Conservation (phyloP, 2,113 vertebrate genomes). For the Piprites chloris region DNA sequence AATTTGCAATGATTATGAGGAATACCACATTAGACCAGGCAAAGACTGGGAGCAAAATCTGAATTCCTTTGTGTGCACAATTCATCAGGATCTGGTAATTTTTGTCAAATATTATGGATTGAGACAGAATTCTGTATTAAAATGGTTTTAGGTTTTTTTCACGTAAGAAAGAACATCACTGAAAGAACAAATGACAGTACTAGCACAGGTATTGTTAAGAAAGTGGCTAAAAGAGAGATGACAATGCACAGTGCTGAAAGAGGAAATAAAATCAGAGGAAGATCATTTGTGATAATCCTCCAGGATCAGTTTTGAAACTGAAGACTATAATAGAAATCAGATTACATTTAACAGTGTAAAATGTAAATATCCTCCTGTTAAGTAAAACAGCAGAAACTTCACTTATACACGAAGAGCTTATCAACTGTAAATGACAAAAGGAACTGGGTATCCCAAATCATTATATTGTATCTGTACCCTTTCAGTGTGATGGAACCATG, state of each 20-base stretch:
- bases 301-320: neutral
- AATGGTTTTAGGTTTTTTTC: neutral
- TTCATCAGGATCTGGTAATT: neutral
- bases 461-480: neutral
- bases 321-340: neutral
- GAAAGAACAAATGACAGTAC: neutral
- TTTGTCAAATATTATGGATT: neutral
- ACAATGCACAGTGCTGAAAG: neutral
- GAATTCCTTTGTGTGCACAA: neutral
- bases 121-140: neutral
- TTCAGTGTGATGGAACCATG: neutral
- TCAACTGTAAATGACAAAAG: neutral
- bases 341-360: neutral
- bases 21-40: neutral
- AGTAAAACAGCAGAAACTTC: neutral
- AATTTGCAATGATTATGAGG: rapidly evolving
- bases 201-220: neutral
- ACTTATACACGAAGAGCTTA: neutral
- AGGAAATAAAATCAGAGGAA: neutral
- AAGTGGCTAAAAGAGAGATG: neutral
- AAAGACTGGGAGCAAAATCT: neutral
- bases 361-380: neutral
- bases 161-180: neutral
- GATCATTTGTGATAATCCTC: neutral
- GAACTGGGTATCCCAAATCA: neutral